A percentile compares a stretch with the other conserved stretches of the same genome.
Evolutionary conservation across 2,888 invertebrate genomes (phyloP).

Genomic region (Phortica okadai): DNA sequence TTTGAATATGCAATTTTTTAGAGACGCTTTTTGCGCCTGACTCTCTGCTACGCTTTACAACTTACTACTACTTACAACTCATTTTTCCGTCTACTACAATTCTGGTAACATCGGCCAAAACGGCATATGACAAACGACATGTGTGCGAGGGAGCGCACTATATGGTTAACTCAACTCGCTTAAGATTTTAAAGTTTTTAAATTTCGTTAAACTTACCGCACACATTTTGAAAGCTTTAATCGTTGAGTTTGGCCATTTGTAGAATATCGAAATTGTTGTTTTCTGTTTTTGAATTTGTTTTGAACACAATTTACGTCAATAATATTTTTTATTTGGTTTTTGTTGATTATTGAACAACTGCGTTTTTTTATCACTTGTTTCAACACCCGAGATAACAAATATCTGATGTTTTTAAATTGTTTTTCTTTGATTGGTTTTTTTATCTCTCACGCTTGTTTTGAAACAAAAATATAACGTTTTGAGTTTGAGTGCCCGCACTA

Average conservation of each 20-base stretch:
- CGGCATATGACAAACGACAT: background rate
- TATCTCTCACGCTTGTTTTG: no score
- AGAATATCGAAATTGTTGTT: background rate
- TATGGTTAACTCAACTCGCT: background rate
- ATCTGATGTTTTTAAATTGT: no score
- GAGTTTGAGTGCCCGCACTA: no score
- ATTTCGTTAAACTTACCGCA: conserved; percentile 14
- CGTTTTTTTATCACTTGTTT: no score
- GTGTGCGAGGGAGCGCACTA: conserved; percentile 5
- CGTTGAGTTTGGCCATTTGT: background rate
- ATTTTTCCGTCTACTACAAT: background rate
- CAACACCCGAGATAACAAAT: no score
- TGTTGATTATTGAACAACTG: background rate
- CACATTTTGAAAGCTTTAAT: conserved; percentile 12
- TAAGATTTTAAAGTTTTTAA: background rate
- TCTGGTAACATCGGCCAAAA: background rate
- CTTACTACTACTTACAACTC: conserved; percentile 21
- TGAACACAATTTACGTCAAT: background rate
- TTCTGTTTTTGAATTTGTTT: background rate
- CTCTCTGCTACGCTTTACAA: conserved; percentile 13
- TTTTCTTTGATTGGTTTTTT: no score
- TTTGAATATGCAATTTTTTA: conserved; percentile 39
- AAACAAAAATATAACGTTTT: no score
- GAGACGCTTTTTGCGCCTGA: background rate
- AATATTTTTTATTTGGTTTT: background rate